Base-by-base conservation (phyloP, 2,113 vertebrate genomes). In the Corvus moneduloides region DNA sequence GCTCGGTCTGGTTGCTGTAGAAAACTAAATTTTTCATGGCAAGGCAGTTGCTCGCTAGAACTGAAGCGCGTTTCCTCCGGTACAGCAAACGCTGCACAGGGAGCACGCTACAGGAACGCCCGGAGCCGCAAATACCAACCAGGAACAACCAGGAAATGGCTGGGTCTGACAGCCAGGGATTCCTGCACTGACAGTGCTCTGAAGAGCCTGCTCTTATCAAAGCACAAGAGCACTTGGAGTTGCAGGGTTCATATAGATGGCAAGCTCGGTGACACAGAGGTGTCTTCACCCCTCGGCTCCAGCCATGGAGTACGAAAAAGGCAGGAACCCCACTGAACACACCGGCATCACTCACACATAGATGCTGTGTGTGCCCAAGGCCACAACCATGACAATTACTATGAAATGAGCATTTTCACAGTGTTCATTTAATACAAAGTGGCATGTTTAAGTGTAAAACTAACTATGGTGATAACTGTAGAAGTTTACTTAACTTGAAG, bases 391-490 rank as follows among this genome's bases (percentile, higher is more conserved):
- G 21, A 20, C 52, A 35, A 9, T 6, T 28, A 12, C 16, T 5
- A 9, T 0, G 23, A 49, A 43, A 68, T 3, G 0, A 41, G 10
- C 7, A 21, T 7, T 32, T 51, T 30, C 49, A 55, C 32, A 7
- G n/a, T 0, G 12, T 4, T 20, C 10, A 0, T 11, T 59, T n/a
- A 46, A 35, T 1, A 5, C 0, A 0, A 44, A 51, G 26, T 0
- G 8, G 28, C 69, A 48, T 4, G 1, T 13, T 12, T 13, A 37
- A 51, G 13, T 2, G 23, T 12, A 8, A 49, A n/a, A 62, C 11
- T 37, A 27, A 43, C 28, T 8, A 35, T 0, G 3, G 37, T 2
- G n/a, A 3, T 4, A 52, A 39, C 26, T 24, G 11, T 18, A 13
- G 55, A 35, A n/a, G 44, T 51, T 35, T 10, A 20, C 20, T 28